Base-by-base conservation (phyloP, 2,888 invertebrate genomes). In the Clitarchus hookeri region DNA sequence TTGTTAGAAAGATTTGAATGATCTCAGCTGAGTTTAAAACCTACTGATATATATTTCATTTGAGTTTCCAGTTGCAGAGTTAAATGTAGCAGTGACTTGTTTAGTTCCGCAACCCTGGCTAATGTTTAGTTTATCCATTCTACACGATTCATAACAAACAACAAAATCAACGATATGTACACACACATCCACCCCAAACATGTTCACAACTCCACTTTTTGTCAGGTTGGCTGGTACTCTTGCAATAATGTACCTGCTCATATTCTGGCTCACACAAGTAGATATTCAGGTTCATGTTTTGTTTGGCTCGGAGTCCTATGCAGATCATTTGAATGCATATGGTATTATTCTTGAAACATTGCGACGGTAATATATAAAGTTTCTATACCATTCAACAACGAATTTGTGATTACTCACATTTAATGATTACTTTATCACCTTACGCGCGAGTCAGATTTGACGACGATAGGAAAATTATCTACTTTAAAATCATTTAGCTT, bases 91-190 rank as follows among this genome's bases (percentile, higher is more conserved):
- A 65, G 19, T 65, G 1, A 65, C 65, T 65, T 16, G 65, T 65
- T 48, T 65, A 65, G 19, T 65, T 65, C 65, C 23, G 65, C n/a
- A 65, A 23, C 65, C 65, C 65, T 65, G 65, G 23, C 65, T 65
- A 65, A n/a, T 65, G n/a, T 65, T 65, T 48, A 65, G 23, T 65
- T 65, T n/a, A 65, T 65, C 65, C 65, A 65, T 65, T 65, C 65
- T 65, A 65, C 65, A 65, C n/a, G 6, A 65, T 65, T 65, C 65
- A 65, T 65, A 65, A 65, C 65, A 65, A 65, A 65, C 65, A 65
- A 65, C 65, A 65, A 65, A 65, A 65, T 65, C 65, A 65, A 65
- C 65, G 65, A 65, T 65, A 65, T 65, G 65, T 65, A 65, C 65
- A 65, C 65, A 65, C 65, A 65, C 65, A 65, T n/a, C 65, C 65